phyloP scores from a whole-genome alignment of 2,888 invertebrate species.

The Parnassius smintheus region DNA sequence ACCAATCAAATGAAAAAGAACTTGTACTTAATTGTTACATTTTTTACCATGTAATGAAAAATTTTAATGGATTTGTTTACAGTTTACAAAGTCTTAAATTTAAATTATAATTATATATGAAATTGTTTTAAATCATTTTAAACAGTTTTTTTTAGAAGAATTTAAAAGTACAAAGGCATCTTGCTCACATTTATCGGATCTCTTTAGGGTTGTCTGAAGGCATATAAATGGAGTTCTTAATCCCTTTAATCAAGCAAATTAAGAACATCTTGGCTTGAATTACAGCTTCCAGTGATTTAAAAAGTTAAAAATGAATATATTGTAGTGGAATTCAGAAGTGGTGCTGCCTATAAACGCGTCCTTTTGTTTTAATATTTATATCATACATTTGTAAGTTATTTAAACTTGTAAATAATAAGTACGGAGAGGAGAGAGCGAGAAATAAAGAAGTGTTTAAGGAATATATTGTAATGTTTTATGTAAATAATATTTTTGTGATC shows the following conservation, averaged over 20 bases:
- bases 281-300: conserved; percentile 21
- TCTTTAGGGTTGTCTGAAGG: conserved; percentile 21
- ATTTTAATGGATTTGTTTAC: not conserved
- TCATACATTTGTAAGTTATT: conserved; percentile 77
- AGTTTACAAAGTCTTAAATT: conserved; percentile 17
- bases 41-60: too few species aligned
- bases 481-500: conserved; percentile 72
- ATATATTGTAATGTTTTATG: conserved; percentile 57
- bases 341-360: conserved; percentile 51
- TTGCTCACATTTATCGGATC: conserved; percentile 14
- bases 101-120: conserved; percentile 14
- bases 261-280: conserved; percentile 5
- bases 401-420: conserved; percentile 73
- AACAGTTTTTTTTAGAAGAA: conserved; percentile 24
- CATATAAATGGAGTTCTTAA: conserved; percentile 6
- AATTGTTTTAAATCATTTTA: conserved; percentile 24
- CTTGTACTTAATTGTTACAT: too few species aligned
- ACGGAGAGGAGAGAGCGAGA: conserved; percentile 51
- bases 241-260: not conserved
- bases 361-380: conserved; percentile 72
- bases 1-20: too few species aligned
- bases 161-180: conserved; percentile 21
- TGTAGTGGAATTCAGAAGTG: conserved; percentile 31
- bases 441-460: conserved; percentile 64
- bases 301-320: conserved; percentile 25